A percentile compares a stretch with the other conserved stretches of the same genome.
phyloP scores from a whole-genome alignment of 2,797 vertebrate species.

The Cottoperca gobio region DNA sequence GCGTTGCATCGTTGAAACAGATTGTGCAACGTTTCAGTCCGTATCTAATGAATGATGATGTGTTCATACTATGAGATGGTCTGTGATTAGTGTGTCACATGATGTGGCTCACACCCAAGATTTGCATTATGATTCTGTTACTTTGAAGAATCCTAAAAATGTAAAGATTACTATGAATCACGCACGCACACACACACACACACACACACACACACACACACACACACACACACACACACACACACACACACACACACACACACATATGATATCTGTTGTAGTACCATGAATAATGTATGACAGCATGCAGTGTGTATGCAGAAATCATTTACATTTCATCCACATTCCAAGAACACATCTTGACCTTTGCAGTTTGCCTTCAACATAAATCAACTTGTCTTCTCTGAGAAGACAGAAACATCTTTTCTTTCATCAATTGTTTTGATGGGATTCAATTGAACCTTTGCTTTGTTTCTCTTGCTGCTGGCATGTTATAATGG shows the following conservation, averaged over 20 bases:
- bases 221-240: no score
- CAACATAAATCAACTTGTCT: constrained; percentile 5
- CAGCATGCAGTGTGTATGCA: background rate
- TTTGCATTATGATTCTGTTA: background rate
- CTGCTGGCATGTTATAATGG: constrained; percentile 36
- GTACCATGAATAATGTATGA: constrained; percentile 16
- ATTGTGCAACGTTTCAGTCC: background rate
- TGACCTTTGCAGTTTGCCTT: constrained; percentile 3
- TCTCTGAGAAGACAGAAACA: constrained; percentile 12
- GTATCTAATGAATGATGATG: background rate
- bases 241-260: background rate
- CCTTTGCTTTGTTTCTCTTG: constrained; percentile 37
- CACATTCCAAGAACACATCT: background rate
- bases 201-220: no score
- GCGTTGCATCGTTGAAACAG: background rate
- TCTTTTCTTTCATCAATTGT: constrained; percentile 7
- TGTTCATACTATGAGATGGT: constrained; percentile 4
- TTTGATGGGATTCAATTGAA: constrained; percentile 18
- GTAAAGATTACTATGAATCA: no score
- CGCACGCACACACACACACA: no score
- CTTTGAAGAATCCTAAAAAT: background rate
- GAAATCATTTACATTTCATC: constrained; percentile 22
- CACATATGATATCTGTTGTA: background rate
- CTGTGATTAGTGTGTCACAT: constrained; percentile 13
- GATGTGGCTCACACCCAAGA: constrained; percentile 9